These are phyloP conservation scores for Electrophaes corylata DNA, from an alignment of 2,888 invertebrate species.

Conservation along the genomic window DNA sequence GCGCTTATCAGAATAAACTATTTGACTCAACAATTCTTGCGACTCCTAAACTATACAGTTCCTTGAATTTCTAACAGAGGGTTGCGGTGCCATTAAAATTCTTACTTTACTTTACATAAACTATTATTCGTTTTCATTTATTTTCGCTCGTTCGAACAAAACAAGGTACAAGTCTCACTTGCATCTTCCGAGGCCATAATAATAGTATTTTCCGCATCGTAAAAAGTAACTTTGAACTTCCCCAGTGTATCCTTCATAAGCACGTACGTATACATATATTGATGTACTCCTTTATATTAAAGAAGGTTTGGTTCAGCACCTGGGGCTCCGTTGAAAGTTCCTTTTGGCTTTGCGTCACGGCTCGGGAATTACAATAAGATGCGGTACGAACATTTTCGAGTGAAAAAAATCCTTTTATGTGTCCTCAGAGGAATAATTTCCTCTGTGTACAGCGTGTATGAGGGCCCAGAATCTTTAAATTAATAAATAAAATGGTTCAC, in stretches of 20 bases:
- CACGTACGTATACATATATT: constrained; percentile 37
- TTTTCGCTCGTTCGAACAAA: background rate
- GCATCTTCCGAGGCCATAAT: background rate
- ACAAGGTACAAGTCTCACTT: background rate
- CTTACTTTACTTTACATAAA: constrained; percentile 7
- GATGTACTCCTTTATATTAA: constrained; percentile 41
- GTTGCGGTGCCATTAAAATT: constrained; percentile 7
- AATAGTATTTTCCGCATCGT: constrained; percentile 3
- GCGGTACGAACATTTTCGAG: constrained; percentile 20
- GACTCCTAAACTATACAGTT: background rate
- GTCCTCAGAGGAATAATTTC: constrained; percentile 5
- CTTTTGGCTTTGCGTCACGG: constrained; percentile 21
- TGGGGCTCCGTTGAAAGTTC: constrained; percentile 31
- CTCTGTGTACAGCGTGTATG: background rate
- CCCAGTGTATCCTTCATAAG: constrained; percentile 29
- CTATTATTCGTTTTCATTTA: constrained; percentile 2
- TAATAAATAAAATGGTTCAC: background rate
- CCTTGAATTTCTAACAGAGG: background rate
- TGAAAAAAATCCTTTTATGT: constrained; percentile 17
- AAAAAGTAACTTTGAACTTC: constrained; percentile 19
- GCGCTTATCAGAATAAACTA: constrained; percentile 13
- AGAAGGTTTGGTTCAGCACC: constrained; percentile 40
- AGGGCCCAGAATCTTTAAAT: background rate
- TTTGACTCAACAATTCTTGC: constrained; percentile 14
- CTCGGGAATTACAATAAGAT: constrained; percentile 37